These are phyloP conservation scores for Caiman crocodilus DNA, from an alignment of 2,797 vertebrate species.

Conservation along the genomic window DNA sequence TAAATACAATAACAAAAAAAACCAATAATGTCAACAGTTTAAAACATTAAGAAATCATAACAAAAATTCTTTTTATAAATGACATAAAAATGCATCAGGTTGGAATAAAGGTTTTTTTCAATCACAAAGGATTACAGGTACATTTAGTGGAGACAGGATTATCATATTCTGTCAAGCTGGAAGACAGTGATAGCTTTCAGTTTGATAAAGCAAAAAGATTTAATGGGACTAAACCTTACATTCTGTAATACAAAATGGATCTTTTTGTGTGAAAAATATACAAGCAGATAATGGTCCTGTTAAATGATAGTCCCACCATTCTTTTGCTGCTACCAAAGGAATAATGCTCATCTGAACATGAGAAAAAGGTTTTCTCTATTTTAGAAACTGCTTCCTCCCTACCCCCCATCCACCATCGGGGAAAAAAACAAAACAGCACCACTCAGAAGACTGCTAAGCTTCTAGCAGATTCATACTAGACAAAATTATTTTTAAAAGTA, in stretches of 20 bases:
- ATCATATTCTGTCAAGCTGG: conserved; percentile 12
- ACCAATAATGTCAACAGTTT: background rate
- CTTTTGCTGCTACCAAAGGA: background rate
- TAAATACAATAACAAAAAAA: conserved; percentile 29
- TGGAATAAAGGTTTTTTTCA: conserved; percentile 47
- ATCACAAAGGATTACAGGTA: conserved; percentile 42
- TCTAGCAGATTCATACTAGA: background rate
- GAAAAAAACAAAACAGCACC: background rate
- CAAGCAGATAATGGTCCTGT: background rate
- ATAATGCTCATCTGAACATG: background rate
- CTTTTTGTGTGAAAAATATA: background rate
- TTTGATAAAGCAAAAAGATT: conserved; percentile 35
- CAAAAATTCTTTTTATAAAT: background rate
- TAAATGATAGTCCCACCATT: background rate
- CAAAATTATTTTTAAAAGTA: background rate
- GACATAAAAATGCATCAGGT: background rate
- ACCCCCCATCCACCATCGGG: background rate
- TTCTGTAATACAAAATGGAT: conserved; percentile 25
- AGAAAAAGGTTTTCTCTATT: background rate
- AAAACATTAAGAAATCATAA: background rate
- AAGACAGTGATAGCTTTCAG: conserved; percentile 47
- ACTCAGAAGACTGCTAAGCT: background rate
- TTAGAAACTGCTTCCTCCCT: background rate
- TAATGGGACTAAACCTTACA: background rate
- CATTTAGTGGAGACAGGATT: conserved; percentile 33